Evolutionary conservation across 2,113 vertebrate genomes (phyloP).

Genomic region (Tyto alba): DNA sequence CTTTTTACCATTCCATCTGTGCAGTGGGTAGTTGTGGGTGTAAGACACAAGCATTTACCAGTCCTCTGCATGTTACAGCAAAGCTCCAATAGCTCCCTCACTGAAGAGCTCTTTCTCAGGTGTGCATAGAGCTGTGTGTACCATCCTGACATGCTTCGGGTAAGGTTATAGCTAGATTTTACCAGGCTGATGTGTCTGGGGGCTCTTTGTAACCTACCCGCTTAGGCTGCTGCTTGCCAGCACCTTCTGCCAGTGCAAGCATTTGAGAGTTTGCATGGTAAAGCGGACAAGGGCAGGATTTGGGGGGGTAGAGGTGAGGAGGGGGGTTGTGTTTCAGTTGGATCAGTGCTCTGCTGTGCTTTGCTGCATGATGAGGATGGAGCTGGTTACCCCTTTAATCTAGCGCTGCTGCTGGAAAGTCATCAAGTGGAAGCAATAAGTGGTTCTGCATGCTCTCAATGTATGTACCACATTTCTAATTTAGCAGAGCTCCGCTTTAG

Average conservation of each 20-base stretch:
- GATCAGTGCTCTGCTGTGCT: neutral
- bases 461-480: neutral
- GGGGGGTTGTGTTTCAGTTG: neutral
- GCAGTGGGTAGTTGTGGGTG: neutral
- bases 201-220: neutral
- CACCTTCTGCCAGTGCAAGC: neutral
- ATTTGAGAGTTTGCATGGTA: neutral
- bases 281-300: neutral
- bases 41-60: neutral
- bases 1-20: neutral
- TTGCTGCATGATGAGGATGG: neutral
- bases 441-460: neutral
- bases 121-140: neutral
- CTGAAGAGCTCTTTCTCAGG: neutral
- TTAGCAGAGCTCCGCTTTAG: neutral
- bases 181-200: neutral
- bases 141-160: neutral
- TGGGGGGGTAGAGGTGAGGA: neutral
- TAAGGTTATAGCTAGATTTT: neutral
- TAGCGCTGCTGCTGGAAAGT: neutral
- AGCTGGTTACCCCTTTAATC: neutral
- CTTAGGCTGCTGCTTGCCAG: neutral
- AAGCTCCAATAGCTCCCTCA: neutral
- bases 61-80: neutral
- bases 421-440: neutral